Conservation (phyloP, 2,113 vertebrate genomes). For the Sarotherodon lohbergeri region DNA sequence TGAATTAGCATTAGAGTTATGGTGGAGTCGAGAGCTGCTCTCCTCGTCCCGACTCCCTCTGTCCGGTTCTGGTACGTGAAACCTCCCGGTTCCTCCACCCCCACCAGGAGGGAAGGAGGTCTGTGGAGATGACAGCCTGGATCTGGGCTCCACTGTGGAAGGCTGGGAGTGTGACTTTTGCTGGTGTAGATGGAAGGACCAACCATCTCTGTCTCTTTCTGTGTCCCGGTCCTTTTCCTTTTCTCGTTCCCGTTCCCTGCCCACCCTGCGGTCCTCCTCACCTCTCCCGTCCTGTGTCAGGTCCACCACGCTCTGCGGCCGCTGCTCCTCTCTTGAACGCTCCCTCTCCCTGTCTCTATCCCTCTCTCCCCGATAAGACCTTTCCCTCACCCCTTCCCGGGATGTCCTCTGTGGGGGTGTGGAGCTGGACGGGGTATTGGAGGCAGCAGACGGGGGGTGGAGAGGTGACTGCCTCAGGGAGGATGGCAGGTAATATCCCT, state of each 20-base stretch:
- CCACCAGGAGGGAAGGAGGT: constrained; percentile 21
- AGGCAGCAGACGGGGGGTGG: constrained; percentile 75
- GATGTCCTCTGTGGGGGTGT: constrained; percentile 74
- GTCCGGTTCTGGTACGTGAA: constrained; percentile 74
- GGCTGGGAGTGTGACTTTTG: constrained; percentile 45
- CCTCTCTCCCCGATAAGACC: constrained; percentile 68
- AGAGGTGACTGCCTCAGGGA: constrained; percentile 71
- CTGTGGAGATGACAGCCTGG: constrained; percentile 44
- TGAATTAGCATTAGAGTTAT: constrained; percentile 12
- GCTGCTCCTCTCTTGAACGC: constrained; percentile 72
- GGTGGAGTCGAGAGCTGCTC: constrained; percentile 9
- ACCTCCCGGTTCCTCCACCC: constrained; percentile 52
- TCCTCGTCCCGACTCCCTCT: constrained; percentile 66
- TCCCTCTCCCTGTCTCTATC: constrained; percentile 68
- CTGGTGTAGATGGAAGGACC: constrained; percentile 48
- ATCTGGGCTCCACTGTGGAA: constrained; percentile 24
- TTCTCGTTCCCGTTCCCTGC: constrained; percentile 28
- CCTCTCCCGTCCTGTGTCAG: constrained; percentile 72
- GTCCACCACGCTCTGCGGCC: constrained; percentile 73
- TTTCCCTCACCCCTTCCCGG: constrained; percentile 78
- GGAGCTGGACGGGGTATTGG: constrained; percentile 69
- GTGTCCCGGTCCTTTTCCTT: constrained; percentile 42
- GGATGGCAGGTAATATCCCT: constrained; percentile 86
- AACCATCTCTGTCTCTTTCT: constrained; percentile 47
- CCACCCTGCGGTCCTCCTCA: constrained; percentile 55